phyloP scores from a whole-genome alignment of 2,888 invertebrate genomes.

The Dastarcus helophoroides region DNA sequence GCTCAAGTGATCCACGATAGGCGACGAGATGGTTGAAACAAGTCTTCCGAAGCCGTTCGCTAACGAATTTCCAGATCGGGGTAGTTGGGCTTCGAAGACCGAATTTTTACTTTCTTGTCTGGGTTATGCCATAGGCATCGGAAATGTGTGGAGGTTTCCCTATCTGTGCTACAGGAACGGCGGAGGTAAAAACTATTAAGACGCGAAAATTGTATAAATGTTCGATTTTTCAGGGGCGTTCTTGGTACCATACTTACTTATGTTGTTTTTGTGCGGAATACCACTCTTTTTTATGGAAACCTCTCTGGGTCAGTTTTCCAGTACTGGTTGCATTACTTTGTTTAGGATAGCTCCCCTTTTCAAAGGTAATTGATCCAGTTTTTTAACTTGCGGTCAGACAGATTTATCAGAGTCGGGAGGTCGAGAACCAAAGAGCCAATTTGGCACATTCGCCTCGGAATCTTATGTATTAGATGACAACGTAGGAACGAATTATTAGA shows the following conservation, averaged over 20 bases:
- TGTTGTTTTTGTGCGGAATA: slow-evolving; percentile 70
- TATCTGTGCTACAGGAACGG: slow-evolving; percentile 79
- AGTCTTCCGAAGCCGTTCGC: no score
- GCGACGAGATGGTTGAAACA: no score
- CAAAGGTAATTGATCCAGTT: slow-evolving; percentile 47
- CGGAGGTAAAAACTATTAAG: slow-evolving; percentile 52
- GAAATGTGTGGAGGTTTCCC: slow-evolving; percentile 80
- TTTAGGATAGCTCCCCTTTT: slow-evolving; percentile 73
- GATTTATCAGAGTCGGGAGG: no score
- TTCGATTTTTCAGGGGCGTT: slow-evolving; percentile 57
- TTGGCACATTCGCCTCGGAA: no score
- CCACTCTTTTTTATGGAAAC: slow-evolving; percentile 84
- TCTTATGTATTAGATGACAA: no score
- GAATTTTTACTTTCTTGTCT: slow-evolving; percentile 73
- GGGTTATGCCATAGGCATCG: slow-evolving; percentile 76
- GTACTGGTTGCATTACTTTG: slow-evolving; percentile 69
- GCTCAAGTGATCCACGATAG: no score
- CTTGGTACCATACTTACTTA: slow-evolving; percentile 73
- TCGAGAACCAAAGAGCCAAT: no score
- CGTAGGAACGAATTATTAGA: no score
- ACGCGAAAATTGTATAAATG: no score
- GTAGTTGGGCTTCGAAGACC: slow-evolving; percentile 61
- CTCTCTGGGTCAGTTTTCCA: slow-evolving; percentile 73
- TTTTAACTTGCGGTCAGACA: no score
- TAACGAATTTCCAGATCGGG: no score